A percentile compares a stretch with the other conserved stretches of the same genome.
phyloP scores from a whole-genome alignment of 2,888 invertebrate genomes.

The Branchellion lobata region DNA sequence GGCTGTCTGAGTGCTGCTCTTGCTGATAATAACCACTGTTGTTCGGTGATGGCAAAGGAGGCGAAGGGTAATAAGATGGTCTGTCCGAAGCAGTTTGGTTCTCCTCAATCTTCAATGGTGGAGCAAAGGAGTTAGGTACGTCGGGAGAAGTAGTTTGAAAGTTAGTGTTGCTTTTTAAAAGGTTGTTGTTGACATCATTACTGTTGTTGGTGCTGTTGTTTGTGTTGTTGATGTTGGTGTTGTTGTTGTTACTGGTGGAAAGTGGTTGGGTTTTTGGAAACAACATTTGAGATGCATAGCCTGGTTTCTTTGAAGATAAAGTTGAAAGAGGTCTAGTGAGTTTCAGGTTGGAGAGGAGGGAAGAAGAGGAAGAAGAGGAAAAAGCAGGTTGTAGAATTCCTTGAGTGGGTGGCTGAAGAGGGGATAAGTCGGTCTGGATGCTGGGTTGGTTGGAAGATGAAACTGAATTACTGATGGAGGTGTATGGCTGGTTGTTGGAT shows the following conservation, averaged over 20 bases:
- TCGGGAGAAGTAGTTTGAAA: too few relatives aligned
- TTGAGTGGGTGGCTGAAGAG: neutral
- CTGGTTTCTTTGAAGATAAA: conserved; percentile 30
- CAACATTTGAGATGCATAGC: conserved; percentile 44
- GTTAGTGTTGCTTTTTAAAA: neutral
- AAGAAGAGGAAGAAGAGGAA: neutral
- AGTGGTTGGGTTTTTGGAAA: conserved; percentile 25
- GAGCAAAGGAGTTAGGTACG: too few relatives aligned
- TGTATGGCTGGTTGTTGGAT: neutral
- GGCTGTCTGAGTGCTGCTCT: neutral
- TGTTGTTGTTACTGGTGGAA: neutral
- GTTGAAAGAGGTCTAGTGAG: neutral
- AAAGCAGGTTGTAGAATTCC: too few relatives aligned
- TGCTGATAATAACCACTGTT: neutral
- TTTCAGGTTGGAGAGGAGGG: neutral
- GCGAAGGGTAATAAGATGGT: neutral
- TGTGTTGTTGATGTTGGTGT: neutral
- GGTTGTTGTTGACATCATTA: neutral
- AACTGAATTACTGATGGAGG: neutral
- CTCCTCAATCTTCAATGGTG: neutral
- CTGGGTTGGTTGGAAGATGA: neutral
- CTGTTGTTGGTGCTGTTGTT: neutral
- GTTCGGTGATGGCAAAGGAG: neutral
- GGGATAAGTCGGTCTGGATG: too few relatives aligned
- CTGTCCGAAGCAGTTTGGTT: neutral